phyloP scores from a whole-genome alignment of 2,797 vertebrate species.

The Falco columbarius region DNA sequence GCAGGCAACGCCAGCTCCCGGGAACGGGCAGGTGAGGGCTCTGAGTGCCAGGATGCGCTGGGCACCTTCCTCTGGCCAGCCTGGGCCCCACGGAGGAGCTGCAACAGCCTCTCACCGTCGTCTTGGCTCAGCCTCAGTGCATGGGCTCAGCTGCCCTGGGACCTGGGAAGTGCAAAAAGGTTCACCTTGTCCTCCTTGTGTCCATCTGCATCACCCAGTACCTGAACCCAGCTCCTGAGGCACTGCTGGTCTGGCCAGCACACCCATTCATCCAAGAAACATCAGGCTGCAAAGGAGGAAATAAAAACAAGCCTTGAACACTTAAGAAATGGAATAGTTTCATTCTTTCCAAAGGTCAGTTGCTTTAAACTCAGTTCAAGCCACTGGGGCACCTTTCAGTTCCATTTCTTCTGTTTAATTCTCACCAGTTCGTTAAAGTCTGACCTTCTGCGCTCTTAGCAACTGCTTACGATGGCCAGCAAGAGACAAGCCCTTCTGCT shows the following conservation, averaged over 20 bases:
- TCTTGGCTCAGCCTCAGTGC: too few species aligned
- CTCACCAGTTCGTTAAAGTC: slow-evolving; percentile 75
- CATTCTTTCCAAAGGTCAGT: slow-evolving; percentile 61
- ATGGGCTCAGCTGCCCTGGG: neutral
- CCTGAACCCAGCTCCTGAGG: neutral
- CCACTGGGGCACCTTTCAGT: slow-evolving; percentile 21
- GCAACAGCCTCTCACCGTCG: fast-evolving
- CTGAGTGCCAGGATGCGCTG: neutral
- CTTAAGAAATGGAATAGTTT: neutral
- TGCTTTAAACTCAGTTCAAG: slow-evolving; percentile 26
- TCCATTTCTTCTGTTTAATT: slow-evolving; percentile 67
- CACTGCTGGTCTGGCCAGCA: neutral
- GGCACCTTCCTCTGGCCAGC: neutral
- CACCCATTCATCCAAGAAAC: neutral
- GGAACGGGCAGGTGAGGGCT: too few species aligned
- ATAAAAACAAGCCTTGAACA: neutral
- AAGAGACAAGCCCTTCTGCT: slow-evolving; percentile 47
- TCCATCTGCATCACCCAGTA: fast-evolving
- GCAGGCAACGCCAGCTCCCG: fast-evolving
- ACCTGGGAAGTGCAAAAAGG: neutral
- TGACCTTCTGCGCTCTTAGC: slow-evolving; percentile 69
- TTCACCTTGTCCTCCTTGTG: fast-evolving
- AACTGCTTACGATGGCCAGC: slow-evolving; percentile 32
- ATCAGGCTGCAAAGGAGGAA: neutral
- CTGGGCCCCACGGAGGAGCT: neutral